Conservation (phyloP, 2,797 vertebrate species). For the Emys orbicularis region DNA sequence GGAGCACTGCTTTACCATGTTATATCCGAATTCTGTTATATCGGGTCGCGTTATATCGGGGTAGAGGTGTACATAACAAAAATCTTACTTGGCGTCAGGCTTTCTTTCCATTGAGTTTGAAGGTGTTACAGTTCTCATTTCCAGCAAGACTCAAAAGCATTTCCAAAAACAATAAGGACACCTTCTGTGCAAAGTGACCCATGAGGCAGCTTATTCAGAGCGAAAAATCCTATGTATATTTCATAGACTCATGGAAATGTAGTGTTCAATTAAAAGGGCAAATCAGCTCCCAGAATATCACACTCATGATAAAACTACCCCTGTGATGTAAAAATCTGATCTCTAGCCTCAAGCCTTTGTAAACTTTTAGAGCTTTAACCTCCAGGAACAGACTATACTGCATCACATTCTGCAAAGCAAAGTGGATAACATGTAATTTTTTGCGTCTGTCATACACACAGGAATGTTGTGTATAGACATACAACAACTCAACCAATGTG, state of each 20-base stretch:
- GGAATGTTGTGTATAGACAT: not conserved
- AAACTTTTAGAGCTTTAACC: not conserved
- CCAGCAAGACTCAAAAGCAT: rapidly evolving
- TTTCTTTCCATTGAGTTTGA: not conserved
- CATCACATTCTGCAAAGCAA: not conserved
- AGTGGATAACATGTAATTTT: not conserved
- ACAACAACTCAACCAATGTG: not conserved
- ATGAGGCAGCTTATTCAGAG: rapidly evolving
- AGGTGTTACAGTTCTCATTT: rapidly evolving
- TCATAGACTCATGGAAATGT: not conserved
- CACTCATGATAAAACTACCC: not conserved
- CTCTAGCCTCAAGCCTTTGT: not conserved
- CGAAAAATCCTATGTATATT: rapidly evolving
- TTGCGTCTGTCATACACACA: not conserved
- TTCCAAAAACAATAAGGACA: rapidly evolving
- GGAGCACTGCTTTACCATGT: too few species aligned
- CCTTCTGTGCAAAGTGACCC: rapidly evolving
- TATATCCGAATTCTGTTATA: too few species aligned
- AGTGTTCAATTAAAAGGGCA: not conserved
- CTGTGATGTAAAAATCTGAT: not conserved
- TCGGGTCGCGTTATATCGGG: too few species aligned
- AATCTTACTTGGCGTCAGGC: not conserved
- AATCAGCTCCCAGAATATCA: not conserved
- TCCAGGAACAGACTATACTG: not conserved
- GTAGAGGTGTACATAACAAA: not conserved